Percentiles rank a stretch among this genome's conserved stretches.
Conservation (phyloP, 2,113 vertebrate genomes). For the Plestiodon gilberti region DNA sequence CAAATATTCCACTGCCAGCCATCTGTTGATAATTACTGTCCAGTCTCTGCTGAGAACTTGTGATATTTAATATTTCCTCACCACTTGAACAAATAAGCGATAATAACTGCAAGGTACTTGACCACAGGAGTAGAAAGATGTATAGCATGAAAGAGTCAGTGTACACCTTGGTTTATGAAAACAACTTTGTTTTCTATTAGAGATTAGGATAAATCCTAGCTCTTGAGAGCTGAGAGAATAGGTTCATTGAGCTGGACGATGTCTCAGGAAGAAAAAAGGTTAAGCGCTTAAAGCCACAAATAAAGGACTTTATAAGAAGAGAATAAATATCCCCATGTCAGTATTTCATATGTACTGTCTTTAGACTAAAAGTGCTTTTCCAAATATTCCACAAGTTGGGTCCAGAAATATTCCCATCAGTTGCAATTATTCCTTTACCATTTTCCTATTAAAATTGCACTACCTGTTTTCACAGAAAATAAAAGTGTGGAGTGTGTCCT, state of each 20-base stretch:
- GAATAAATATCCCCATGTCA: not conserved
- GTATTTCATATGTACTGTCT: not conserved
- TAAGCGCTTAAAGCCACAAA: slow-evolving; percentile 40
- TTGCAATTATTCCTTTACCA: not conserved
- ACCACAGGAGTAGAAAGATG: slow-evolving; percentile 90
- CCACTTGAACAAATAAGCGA: slow-evolving; percentile 96
- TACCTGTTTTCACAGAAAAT: not conserved
- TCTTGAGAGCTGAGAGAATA: slow-evolving; percentile 56
- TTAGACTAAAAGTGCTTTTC: slow-evolving; percentile 1
- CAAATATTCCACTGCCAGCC: slow-evolving; percentile 77
- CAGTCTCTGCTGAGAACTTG: slow-evolving; percentile 89
- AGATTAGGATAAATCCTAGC: slow-evolving; percentile 51
- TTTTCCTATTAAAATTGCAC: not conserved
- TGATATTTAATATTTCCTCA: slow-evolving; percentile 99
- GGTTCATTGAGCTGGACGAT: slow-evolving; percentile 44
- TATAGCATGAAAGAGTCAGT: slow-evolving; percentile 83
- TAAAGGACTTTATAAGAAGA: slow-evolving; percentile 45
- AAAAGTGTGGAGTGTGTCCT: not conserved
- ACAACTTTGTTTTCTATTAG: slow-evolving; percentile 62
- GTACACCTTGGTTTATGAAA: slow-evolving; percentile 76
- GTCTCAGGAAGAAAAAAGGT: slow-evolving; percentile 32
- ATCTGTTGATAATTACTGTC: slow-evolving; percentile 96
- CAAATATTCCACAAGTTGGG: not conserved
- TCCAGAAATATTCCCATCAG: not conserved
- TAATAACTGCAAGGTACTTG: slow-evolving; percentile 92